Conservation (phyloP, 2,888 invertebrate genomes). For the Apodemia mormo region DNA sequence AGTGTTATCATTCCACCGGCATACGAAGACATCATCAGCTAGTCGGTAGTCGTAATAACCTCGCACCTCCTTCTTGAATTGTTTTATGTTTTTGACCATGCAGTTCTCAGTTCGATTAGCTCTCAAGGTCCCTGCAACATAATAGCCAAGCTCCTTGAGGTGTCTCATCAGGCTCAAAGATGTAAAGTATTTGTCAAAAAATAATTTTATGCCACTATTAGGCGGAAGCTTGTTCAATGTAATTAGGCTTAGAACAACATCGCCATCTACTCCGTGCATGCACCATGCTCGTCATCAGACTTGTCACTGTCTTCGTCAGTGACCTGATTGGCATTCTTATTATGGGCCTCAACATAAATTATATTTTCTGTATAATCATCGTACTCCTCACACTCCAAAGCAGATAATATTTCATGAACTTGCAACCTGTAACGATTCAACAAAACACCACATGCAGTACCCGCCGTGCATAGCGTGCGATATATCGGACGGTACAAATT, state of each 20-base stretch:
- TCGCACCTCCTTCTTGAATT: conserved; percentile 30
- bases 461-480: too few relatives aligned
- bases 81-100: conserved; percentile 31
- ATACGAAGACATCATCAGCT: conserved; percentile 31
- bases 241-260: conserved; percentile 30
- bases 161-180: conserved; percentile 30
- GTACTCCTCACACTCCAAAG: too few relatives aligned
- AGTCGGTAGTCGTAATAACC: conserved; percentile 29
- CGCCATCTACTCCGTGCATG: conserved; percentile 11
- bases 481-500: too few relatives aligned
- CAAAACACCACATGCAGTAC: too few relatives aligned
- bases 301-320: too few relatives aligned
- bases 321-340: too few relatives aligned
- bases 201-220: conserved; percentile 33
- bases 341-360: too few relatives aligned
- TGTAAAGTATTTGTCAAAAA: conserved; percentile 32
- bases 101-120: conserved; percentile 33
- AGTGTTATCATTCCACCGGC: not conserved
- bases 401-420: too few relatives aligned
- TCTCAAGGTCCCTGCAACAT: conserved; percentile 28
- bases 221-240: conserved; percentile 12
- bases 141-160: conserved; percentile 19
- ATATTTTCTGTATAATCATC: too few relatives aligned
- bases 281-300: too few relatives aligned
- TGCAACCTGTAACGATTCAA: too few relatives aligned